These are phyloP conservation scores for Xiphias gladius DNA, from an alignment of 2,113 vertebrate genomes.

Conservation along the genomic window DNA sequence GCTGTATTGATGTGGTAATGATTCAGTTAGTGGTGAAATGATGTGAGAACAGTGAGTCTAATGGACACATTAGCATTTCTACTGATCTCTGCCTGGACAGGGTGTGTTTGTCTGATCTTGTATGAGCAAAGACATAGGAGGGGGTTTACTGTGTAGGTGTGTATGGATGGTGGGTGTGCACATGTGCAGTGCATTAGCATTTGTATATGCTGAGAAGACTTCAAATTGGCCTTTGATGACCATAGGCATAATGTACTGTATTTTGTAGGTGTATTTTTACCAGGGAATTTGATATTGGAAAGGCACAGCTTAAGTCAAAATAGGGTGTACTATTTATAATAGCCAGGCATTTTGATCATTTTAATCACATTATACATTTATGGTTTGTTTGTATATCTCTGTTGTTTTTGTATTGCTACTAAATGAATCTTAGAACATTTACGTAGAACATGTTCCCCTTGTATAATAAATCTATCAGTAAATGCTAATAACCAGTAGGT, in stretches of 20 bases:
- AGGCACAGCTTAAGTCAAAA: background rate
- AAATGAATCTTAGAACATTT: background rate
- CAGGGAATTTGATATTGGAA: background rate
- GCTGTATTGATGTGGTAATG: slow-evolving; percentile 71
- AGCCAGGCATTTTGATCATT: background rate
- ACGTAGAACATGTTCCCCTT: background rate
- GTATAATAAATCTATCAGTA: background rate
- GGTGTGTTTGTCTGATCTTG: slow-evolving; percentile 33
- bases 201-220: background rate
- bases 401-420: background rate
- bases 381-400: background rate
- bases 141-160: background rate
- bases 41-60: slow-evolving; percentile 52
- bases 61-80: slow-evolving; percentile 61
- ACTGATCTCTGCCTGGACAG: slow-evolving; percentile 36
- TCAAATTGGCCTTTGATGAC: slow-evolving; percentile 8
- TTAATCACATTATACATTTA: background rate
- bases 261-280: no score
- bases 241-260: background rate
- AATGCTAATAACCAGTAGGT: background rate
- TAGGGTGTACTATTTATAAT: no score
- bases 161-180: background rate
- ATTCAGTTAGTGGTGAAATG: slow-evolving; percentile 54
- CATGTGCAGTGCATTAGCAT: slow-evolving; percentile 45
- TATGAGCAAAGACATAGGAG: no score